Percentiles rank a stretch among this genome's conserved stretches.
Evolutionary conservation across 2,113 vertebrate genomes (phyloP).

Genomic region (Puffinus mauretanicus): DNA sequence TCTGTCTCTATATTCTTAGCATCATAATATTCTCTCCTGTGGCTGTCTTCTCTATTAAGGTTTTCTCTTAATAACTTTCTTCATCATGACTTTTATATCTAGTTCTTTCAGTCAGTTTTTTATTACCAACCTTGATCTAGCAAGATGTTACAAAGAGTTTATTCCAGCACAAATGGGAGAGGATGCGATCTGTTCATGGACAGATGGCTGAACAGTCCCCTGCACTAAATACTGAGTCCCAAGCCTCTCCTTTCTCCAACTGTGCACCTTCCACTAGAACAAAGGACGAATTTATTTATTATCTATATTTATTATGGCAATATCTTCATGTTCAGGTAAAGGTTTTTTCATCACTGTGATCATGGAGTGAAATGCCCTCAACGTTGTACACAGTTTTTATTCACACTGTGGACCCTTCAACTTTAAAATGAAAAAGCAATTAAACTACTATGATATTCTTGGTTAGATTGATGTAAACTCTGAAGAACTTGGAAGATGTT

Average conservation of each 20-base stretch:
- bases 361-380: background rate
- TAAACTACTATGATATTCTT: background rate
- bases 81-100: background rate
- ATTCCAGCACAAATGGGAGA: constrained; percentile 29
- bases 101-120: background rate
- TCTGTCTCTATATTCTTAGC: background rate
- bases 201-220: constrained; percentile 56
- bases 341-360: background rate
- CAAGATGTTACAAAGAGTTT: background rate
- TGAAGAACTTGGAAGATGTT: background rate
- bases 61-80: constrained; percentile 8
- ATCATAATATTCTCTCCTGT: background rate
- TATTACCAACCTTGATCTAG: background rate
- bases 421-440: background rate
- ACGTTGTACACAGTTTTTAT: background rate
- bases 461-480: background rate
- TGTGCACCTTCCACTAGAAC: constrained; percentile 32
- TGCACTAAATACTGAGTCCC: constrained; percentile 41
- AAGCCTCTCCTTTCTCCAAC: constrained; percentile 37
- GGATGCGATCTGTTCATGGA: constrained; percentile 16
- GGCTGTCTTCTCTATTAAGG: background rate
- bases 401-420: background rate
- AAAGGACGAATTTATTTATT: background rate
- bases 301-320: background rate
- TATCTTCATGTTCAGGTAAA: background rate